Percentiles rank a stretch among this genome's conserved stretches.
Conservation (phyloP, 2,888 invertebrate species). For the Cenopis cana region DNA sequence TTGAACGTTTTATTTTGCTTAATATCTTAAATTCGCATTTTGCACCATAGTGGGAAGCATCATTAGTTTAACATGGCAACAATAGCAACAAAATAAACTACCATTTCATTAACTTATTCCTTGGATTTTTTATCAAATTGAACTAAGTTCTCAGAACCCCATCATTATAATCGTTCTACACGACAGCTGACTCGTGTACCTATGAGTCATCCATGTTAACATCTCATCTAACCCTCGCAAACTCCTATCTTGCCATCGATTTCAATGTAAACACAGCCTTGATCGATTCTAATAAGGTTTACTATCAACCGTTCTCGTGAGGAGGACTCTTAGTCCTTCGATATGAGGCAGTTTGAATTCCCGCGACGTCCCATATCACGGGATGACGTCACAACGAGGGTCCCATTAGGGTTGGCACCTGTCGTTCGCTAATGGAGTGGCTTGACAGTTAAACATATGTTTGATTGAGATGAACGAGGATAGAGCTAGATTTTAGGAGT, state of each 20-base stretch:
- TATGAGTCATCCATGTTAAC: constrained; percentile 22
- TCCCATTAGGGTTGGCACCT: constrained; percentile 34
- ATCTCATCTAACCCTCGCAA: background rate
- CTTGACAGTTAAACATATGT: background rate
- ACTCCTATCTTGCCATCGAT: background rate
- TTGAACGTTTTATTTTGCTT: too few relatives aligned
- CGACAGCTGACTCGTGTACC: constrained; percentile 24
- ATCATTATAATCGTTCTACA: background rate
- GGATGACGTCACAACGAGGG: constrained; percentile 39
- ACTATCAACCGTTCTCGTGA: background rate
- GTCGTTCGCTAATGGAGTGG: constrained; percentile 15
- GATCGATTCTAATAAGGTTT: background rate
- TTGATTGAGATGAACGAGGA: background rate
- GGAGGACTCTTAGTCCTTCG: background rate
- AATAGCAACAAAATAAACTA: background rate
- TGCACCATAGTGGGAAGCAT: too few relatives aligned
- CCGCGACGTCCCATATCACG: constrained; percentile 35
- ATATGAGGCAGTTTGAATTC: constrained; percentile 36
- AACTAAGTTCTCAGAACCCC: constrained; percentile 1
- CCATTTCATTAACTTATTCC: background rate
- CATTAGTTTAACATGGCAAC: background rate
- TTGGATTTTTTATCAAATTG: background rate
- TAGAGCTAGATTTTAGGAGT: background rate
- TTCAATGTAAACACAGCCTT: constrained; percentile 1
- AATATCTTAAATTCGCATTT: too few relatives aligned